phyloP scores from a whole-genome alignment of 2,113 vertebrate species.

The Syngnathus floridae region DNA sequence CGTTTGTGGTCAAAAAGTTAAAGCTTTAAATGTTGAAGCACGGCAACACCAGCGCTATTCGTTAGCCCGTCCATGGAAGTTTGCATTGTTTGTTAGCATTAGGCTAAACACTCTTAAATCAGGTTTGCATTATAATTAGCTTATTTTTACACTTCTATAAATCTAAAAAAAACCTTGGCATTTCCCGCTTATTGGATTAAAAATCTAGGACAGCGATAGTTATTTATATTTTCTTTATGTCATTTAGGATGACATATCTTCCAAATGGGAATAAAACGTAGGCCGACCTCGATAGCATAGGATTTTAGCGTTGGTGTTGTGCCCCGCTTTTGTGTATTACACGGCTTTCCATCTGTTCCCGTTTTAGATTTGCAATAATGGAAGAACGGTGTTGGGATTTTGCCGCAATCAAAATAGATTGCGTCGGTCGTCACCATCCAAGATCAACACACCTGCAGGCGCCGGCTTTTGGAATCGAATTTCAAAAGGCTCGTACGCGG shows the following conservation, averaged over 20 bases:
- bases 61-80: too few relatives aligned
- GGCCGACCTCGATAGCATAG: background rate
- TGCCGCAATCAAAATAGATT: conserved; percentile 34
- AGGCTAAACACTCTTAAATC: too few relatives aligned
- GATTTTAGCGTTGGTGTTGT: background rate
- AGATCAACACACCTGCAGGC: conserved; percentile 19
- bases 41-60: too few relatives aligned
- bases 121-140: too few relatives aligned
- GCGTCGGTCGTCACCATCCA: conserved; percentile 19
- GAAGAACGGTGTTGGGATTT: conserved; percentile 25
- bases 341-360: conserved; percentile 37
- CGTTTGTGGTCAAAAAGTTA: background rate
- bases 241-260: background rate
- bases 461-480: conserved; percentile 13
- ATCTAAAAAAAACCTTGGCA: background rate
- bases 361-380: conserved; percentile 37
- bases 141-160: too few relatives aligned
- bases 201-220: background rate
- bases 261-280: background rate
- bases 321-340: background rate
- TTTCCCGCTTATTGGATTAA: background rate
- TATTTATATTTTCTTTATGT: background rate
- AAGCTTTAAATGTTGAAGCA: too few relatives aligned
- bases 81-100: too few relatives aligned
- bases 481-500: conserved; percentile 40